Conservation (phyloP, 2,113 vertebrate genomes). For the Origma solitaria region DNA sequence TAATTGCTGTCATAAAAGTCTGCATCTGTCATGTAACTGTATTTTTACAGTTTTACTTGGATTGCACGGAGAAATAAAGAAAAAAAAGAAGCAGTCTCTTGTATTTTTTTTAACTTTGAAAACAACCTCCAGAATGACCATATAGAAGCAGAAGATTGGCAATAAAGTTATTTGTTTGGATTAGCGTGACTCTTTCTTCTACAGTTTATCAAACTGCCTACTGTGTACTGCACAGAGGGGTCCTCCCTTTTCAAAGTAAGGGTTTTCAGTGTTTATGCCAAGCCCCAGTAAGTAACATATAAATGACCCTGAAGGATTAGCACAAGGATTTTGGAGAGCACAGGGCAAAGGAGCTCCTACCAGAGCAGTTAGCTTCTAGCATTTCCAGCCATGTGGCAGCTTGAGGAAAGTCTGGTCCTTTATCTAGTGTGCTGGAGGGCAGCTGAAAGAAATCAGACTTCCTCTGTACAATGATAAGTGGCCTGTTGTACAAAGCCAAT, state of each 20-base stretch:
- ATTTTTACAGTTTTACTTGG: neutral
- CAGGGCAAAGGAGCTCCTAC: neutral
- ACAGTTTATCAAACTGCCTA: neutral
- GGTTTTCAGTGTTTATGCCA: neutral
- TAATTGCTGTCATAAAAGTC: neutral
- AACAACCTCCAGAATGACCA: neutral
- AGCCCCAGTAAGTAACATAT: neutral
- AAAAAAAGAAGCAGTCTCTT: neutral
- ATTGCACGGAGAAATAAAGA: neutral
- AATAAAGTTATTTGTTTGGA: neutral
- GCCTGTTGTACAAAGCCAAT: conserved; percentile 8
- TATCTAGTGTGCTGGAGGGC: neutral
- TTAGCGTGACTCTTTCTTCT: neutral
- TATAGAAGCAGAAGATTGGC: neutral
- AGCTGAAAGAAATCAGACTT: conserved; percentile 19
- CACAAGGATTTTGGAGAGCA: neutral
- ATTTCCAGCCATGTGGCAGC: neutral
- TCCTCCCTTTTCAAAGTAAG: neutral
- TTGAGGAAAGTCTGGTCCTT: neutral
- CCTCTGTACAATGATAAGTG: neutral
- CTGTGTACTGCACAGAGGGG: neutral
- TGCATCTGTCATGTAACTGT: neutral
- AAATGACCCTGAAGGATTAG: neutral
- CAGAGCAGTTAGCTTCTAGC: neutral
- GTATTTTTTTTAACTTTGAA: neutral